Evolutionary conservation across 2,888 invertebrate species (phyloP).

Genomic region (Parasteatoda lunata): DNA sequence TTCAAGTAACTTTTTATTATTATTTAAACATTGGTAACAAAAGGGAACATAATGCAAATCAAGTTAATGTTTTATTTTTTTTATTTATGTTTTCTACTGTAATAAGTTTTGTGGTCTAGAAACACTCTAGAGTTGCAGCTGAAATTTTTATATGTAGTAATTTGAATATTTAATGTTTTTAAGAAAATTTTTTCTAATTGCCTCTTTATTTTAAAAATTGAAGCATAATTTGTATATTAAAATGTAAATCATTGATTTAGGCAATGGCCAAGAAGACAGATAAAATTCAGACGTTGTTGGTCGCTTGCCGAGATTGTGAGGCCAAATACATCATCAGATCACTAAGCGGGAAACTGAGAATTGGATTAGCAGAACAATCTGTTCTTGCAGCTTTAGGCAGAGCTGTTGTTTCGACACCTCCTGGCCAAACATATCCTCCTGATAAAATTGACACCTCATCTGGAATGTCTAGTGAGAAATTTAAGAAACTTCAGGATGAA

Average conservation of each 20-base stretch:
- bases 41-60: too few relatives aligned
- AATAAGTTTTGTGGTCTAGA: too few relatives aligned
- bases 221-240: too few relatives aligned
- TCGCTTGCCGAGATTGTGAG: constrained; percentile 91
- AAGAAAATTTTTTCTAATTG: too few relatives aligned
- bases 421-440: constrained; percentile 80
- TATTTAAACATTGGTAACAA: too few relatives aligned
- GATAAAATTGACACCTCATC: constrained; percentile 80
- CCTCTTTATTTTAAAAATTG: too few relatives aligned
- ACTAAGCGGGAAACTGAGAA: constrained; percentile 92
- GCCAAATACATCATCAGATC: constrained; percentile 92
- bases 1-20: too few relatives aligned
- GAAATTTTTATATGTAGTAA: too few relatives aligned
- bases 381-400: constrained; percentile 91
- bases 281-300: constrained; percentile 92
- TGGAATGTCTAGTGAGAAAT: constrained; percentile 80
- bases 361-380: constrained; percentile 97
- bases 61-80: too few relatives aligned
- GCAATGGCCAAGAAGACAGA: constrained; percentile 85
- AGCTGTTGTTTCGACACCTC: constrained; percentile 87
- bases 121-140: too few relatives aligned
- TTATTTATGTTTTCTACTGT: too few relatives aligned
- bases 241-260: constrained; percentile 30
- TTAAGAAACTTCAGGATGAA: constrained; percentile 85
- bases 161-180: too few relatives aligned